Base-by-base conservation (phyloP, 2,797 vertebrate genomes). In the Lophius americanus region DNA sequence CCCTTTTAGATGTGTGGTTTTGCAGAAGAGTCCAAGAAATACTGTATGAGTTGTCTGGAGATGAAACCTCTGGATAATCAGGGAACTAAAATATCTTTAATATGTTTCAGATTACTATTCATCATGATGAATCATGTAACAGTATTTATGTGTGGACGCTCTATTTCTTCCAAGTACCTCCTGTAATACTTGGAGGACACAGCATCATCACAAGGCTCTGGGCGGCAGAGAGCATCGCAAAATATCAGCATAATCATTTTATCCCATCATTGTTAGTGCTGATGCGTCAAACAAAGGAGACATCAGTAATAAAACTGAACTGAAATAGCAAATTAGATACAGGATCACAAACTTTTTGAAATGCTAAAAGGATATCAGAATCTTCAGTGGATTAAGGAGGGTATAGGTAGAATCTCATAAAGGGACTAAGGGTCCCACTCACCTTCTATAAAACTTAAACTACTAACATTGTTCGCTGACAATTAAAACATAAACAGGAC, bases 261-360 rank as follows among this genome's bases (percentile, higher is more conserved):
- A 0, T 9, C 9, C 6, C 60, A 6, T 7, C 1, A 1, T 53
- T 50, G 70, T 58, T 75, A 56, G 70, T 62, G 68, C 49, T 46
- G 70, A 70, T 44, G 42, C 33, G 51, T 10, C 3, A 13, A 64
- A 81, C 61, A 71, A 79, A 49, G n/a, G 52, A 67, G 42, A 46
- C 65, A 13, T 68, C 38, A 35, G 56, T 44, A 13, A 54, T 51
- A 41, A 41, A 13, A 47, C 57, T 50, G 49, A 64, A 57, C 52
- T 33, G 32, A 78, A 76, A 76, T 67, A 65, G 46, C 56, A 67
- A 74, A 67, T 70, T 57, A 70, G 48, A 81, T 66, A 67, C 68
- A 77, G 9, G 37, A 46, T 81, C 60, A 58, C 63, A 59, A 23
- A 23, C 23, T 23, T 23, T 23, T 23, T 3, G 41, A 42, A 9